These are phyloP conservation scores for Crossocerus cetratus DNA, from an alignment of 2,888 invertebrate genomes.

Conservation along the genomic window DNA sequence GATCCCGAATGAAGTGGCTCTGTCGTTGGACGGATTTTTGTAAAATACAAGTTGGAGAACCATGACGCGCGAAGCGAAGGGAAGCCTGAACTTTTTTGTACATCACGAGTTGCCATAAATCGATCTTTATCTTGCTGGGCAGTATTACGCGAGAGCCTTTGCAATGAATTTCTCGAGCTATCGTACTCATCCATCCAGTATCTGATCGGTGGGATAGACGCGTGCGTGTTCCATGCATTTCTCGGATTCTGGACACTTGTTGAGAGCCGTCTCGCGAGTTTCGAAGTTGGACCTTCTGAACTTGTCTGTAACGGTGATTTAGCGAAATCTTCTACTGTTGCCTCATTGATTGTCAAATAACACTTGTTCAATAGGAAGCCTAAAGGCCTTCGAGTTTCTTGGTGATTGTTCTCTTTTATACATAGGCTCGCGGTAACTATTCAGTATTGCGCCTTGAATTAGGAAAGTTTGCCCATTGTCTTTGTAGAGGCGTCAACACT, in stretches of 20 bases:
- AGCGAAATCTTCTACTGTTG: conserved; percentile 17
- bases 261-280: background rate
- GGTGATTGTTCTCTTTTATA: background rate
- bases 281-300: background rate
- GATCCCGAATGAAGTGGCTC: conserved; percentile 60
- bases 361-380: conserved; percentile 1
- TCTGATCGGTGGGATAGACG: conserved; percentile 9
- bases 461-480: conserved; percentile 12
- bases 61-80: conserved; percentile 48
- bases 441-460: conserved; percentile 17
- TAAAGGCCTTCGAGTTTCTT: background rate
- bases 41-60: conserved; percentile 22
- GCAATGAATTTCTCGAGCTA: conserved; percentile 26
- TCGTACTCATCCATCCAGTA: conserved; percentile 7
- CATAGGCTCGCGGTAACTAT: conserved; percentile 5
- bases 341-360: background rate
- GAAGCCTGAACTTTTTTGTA: conserved; percentile 47
- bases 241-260: conserved; percentile 8
- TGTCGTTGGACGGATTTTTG: conserved; percentile 25
- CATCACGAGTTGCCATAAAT: conserved; percentile 66
- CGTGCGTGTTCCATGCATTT: conserved; percentile 17
- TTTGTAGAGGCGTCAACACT: background rate
- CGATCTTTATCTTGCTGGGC: conserved; percentile 31
- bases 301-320: no score
- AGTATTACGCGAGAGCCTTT: conserved; percentile 38